Evolutionary conservation across 1,140 invertebrate species (phyloP), one percentile per base, ranked within the genome.

Genomic region (Mercenaria mercenaria): DNA sequence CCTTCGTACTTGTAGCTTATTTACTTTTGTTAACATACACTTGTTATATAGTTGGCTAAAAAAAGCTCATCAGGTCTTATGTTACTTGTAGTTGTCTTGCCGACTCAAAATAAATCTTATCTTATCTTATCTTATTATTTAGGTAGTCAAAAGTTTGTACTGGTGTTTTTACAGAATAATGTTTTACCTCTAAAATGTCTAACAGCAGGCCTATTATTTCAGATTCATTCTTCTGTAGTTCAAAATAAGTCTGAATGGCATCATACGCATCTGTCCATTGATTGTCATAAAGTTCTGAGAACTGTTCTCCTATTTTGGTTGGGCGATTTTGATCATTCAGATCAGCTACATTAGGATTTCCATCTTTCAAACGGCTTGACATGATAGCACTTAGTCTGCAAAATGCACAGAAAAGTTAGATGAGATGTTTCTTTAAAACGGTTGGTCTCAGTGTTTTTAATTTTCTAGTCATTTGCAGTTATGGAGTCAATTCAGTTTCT

Each of bases 181-280:
- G 10, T 64, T 29, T 64, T 8, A 64, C 59, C 59, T 64, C 26
- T 29, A 64, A 29, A 64, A 64, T 64, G 15, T 64, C 59, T 29
- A 64, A 6, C 1, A 64, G 59, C 1, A 26, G 4, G 3, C 15
- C 10, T 6, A 64, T 29, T 6, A 64, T 64, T 8, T 64, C 26
- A 29, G 3, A 8, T 64, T 64, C 59, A 8, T 64, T 20, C n/a
- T 10, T 64, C 6, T 23, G 15, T 20, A 20, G 8, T 56, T 29
- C 26, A 29, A 29, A 26, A 26, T 2, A 29, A 29, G 1, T 41
- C 15, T 72, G 8, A n/a, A 72, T 39, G 18, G 18, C 67, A 13
- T 81, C 76, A 37, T 81, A 90, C 2, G 77, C 83, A 32, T 90
- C 89, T 26, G 89, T 90, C 82, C 82, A 90, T 8, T 52, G 39